Percentiles rank a stretch among this genome's conserved stretches.
Evolutionary conservation across 2,113 vertebrate genomes (phyloP).

Genomic region (Dascyllus trimaculatus): DNA sequence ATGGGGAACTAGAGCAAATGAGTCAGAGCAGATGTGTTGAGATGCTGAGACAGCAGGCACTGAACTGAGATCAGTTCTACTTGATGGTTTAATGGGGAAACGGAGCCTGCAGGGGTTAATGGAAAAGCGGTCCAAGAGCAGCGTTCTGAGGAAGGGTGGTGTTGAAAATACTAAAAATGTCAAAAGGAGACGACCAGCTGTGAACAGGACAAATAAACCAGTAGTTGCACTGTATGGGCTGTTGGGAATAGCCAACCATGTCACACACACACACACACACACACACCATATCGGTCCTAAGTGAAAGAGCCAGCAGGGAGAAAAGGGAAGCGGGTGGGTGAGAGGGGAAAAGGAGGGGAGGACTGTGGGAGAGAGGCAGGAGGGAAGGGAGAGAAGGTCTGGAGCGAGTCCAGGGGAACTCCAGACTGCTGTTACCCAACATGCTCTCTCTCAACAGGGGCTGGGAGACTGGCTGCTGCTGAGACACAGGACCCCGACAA

Average conservation of each 20-base stretch:
- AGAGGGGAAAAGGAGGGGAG: constrained; percentile 54
- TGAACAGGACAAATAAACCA: constrained; percentile 62
- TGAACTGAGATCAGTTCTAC: constrained; percentile 51
- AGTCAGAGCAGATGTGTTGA: constrained; percentile 61
- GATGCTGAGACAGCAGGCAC: constrained; percentile 47
- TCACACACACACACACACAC: constrained; percentile 37
- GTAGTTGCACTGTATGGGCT: constrained; percentile 36
- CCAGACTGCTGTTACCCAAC: constrained; percentile 83
- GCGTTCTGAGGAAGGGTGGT: constrained; percentile 42
- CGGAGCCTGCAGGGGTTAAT: constrained; percentile 30
- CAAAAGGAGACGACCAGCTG: constrained; percentile 46
- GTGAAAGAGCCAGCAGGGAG: constrained; percentile 52
- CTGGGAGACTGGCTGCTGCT: constrained; percentile 62
- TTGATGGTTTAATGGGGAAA: constrained; percentile 28
- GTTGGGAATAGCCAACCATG: constrained; percentile 43
- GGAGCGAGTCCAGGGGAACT: constrained; percentile 86
- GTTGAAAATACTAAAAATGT: constrained; percentile 41
- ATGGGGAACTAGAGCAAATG: constrained; percentile 68
- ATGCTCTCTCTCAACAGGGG: constrained; percentile 71
- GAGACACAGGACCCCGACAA: constrained; percentile 28
- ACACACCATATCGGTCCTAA: constrained; percentile 35
- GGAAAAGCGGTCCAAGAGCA: constrained; percentile 21
- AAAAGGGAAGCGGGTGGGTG: constrained; percentile 62
- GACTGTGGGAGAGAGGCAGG: constrained; percentile 68
- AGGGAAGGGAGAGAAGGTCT: constrained; percentile 77